Percentiles rank a stretch among this genome's conserved stretches.
Evolutionary conservation across 2,888 invertebrate genomes (phyloP).

Genomic region (Caenorhabditis virilis): DNA sequence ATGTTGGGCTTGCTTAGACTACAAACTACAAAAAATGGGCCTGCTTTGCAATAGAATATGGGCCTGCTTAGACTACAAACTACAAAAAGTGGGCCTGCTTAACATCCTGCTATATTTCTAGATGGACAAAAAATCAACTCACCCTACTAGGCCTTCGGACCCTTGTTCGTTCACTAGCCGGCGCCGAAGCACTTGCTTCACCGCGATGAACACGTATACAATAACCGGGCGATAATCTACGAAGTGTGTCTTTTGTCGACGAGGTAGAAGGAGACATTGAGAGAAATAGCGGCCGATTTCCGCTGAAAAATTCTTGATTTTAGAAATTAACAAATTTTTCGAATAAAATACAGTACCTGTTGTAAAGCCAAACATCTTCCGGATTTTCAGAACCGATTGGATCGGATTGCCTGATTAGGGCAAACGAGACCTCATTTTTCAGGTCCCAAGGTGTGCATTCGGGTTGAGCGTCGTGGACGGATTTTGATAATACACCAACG

Average conservation of each 20-base stretch:
- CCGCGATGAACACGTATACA: slow-evolving; percentile 65
- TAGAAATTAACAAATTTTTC: not conserved
- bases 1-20: too few species aligned
- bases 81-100: too few species aligned
- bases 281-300: slow-evolving; percentile 63
- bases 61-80: too few species aligned
- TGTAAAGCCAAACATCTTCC: slow-evolving; percentile 67
- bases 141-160: slow-evolving; percentile 38
- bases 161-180: slow-evolving; percentile 34
- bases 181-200: slow-evolving; percentile 31
- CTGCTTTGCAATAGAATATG: too few species aligned
- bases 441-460: slow-evolving; percentile 62
- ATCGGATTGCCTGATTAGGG: slow-evolving; percentile 63
- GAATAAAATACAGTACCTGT: slow-evolving; percentile 50
- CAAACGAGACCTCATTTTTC: slow-evolving; percentile 61
- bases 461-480: slow-evolving; percentile 65
- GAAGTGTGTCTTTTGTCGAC: slow-evolving; percentile 56
- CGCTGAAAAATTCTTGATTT: slow-evolving; percentile 46
- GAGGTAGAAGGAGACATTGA: slow-evolving; percentile 51
- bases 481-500: slow-evolving; percentile 40
- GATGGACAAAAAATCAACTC: slow-evolving; percentile 1
- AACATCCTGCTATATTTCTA: too few species aligned
- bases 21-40: too few species aligned
- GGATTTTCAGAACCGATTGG: slow-evolving; percentile 54
- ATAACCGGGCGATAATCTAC: slow-evolving; percentile 66